A percentile compares a stretch with the other conserved stretches of the same genome.
phyloP scores from a whole-genome alignment of 2,113 vertebrate genomes.

The Vimba vimba region DNA sequence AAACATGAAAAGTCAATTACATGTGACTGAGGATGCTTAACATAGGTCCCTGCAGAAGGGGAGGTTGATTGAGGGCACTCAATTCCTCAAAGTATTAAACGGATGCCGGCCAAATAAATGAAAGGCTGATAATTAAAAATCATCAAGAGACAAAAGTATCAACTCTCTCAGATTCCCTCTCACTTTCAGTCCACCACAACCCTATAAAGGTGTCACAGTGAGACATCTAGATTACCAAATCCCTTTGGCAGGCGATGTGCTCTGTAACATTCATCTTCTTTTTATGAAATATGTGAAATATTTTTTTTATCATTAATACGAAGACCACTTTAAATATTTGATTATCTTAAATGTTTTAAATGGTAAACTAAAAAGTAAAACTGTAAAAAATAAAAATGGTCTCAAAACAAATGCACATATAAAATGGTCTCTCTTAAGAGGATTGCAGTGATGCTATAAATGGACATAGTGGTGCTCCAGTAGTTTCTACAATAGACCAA shows the following conservation, averaged over 20 bases:
- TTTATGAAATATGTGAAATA: fast-evolving
- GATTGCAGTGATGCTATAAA: constrained; percentile 32
- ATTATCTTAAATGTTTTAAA: neutral
- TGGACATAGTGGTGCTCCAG: constrained; percentile 2
- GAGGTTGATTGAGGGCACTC: constrained; percentile 73
- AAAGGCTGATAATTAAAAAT: constrained; percentile 70
- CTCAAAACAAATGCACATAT: constrained; percentile 17
- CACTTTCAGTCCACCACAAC: constrained; percentile 34
- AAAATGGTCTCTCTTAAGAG: neutral
- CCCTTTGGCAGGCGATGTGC: neutral
- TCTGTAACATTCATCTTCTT: neutral
- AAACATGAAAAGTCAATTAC: constrained; percentile 78
- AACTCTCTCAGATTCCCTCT: neutral
- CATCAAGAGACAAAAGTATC: constrained; percentile 51
- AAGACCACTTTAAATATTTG: neutral
- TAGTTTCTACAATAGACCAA: constrained; percentile 31
- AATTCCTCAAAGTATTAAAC: constrained; percentile 69
- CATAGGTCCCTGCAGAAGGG: constrained; percentile 62
- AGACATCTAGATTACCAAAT: constrained; percentile 25
- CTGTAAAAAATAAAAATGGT: neutral
- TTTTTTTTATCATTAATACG: too few relatives aligned
- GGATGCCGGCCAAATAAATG: constrained; percentile 70
- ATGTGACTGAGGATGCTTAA: constrained; percentile 69
- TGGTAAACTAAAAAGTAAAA: constrained; percentile 2
- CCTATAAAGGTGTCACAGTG: constrained; percentile 42